Evolutionary conservation across 2,113 vertebrate genomes (phyloP), one percentile per base, ranked within the genome.

Genomic region (Oenanthe melanoleuca): DNA sequence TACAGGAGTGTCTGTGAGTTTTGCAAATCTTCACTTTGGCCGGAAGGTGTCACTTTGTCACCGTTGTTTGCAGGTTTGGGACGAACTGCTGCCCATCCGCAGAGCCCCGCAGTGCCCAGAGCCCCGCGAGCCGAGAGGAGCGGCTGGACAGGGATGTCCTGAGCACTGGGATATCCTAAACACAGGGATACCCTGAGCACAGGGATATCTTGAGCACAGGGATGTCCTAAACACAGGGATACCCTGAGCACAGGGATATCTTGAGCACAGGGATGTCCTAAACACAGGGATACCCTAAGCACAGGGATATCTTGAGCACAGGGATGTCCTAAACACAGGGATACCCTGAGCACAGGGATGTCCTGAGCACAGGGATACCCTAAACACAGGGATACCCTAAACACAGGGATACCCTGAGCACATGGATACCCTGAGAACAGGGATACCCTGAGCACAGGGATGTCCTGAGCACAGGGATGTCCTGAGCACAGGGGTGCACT

Each of bases 21-120:
- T 15, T 91, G 95, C 84, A 91, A 37, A 28, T 75, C 66, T 65
- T n/a, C 4, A 1, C 4, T 50, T 26, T 59, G 72, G 44, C 86
- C 97, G 28, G 57, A 15, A 97, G 97, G 45, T 96, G 97, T 94
- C 97, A 70, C 95, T 57, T 69, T 86, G 44, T 31, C 75, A 75
- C 95, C 52, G 63, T 1, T 9, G 65, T 86, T 57, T 5, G 44
- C 29, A 1, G 5, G 16, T 10, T 6, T 4, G 13, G 47, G 31
- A 18, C 2, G 1, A 4, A 6, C 11, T 4, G 4, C 2, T 14
- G 33, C 1, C 1, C 0, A 3, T 5, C 28, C 2, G 19, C 13
- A 14, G 9, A 16, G 31, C 17, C 16, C 21, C 0, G 14, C 47
- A 0, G 15, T 0, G 9, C 0, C 11, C 1, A 1, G 13, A 26